Base-by-base conservation (phyloP, 2,113 vertebrate species). In the Cololabis saira region DNA sequence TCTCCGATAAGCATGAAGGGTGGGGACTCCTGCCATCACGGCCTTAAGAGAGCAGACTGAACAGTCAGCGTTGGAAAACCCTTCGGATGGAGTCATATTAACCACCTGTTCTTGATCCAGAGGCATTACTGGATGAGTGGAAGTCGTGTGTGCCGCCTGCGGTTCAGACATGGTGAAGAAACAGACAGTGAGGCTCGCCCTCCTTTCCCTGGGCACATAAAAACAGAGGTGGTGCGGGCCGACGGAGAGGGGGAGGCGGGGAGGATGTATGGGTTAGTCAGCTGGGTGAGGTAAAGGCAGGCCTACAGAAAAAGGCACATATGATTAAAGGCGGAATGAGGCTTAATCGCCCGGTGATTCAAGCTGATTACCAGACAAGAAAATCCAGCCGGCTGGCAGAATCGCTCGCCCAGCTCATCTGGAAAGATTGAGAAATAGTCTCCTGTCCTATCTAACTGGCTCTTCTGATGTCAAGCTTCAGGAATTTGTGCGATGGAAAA, bases 31-130 rank as follows among this genome's bases (percentile, higher is more conserved):
- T 10, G 40, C 67, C 61, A 62, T 58, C 48, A 45, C 54, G 33
- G 8, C 64, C 10, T 54, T 52, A 22, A 18, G 3, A 47, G 15
- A 48, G 41, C 42, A 37, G 45, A 76, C 69, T 14, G 58, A 73
- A 60, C 79, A 75, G 70, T 52, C 71, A 17, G 56, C 22, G n/a
- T 30, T 49, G 33, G 33, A 37, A 87, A 84, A 71, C 58, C 44
- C 53, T 73, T 85, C 47, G 75, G 56, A 71, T 61, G 64, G 81
- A 88, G 69, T 90, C 61, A 65, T 76, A 78, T 78, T 64, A 83
- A 90, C 76, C 89, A 90, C 82, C 83, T 89, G 87, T 81, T 89
- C 63, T 66, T 82, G 71, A 89, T 89, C 83, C 76, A n/a, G 60
- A 72, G 78, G 71, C 84, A 71, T 88, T 87, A 88, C 83, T 85